Evolutionary conservation across 2,113 vertebrate genomes (phyloP).

Genomic region (Hypomesus transpacificus): DNA sequence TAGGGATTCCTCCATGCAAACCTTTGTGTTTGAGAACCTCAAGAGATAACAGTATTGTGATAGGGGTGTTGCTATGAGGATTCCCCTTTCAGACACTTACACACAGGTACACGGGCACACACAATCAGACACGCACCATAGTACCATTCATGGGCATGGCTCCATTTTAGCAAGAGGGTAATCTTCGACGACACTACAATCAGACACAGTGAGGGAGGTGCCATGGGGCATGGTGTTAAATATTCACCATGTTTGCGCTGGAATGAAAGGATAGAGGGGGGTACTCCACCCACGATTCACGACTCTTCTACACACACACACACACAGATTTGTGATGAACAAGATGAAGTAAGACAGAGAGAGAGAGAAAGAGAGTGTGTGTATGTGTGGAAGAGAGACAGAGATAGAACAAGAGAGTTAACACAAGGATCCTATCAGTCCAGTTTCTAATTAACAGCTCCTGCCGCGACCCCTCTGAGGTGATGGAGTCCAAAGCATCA

Average conservation of each 20-base stretch:
- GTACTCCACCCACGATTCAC: background rate
- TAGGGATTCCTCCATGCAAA: too few relatives aligned
- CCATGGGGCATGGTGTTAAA: slow-evolving; percentile 21
- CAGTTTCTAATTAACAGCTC: slow-evolving; percentile 49
- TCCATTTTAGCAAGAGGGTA: background rate
- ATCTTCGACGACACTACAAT: slow-evolving; percentile 11
- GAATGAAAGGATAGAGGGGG: background rate
- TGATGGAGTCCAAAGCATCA: slow-evolving; percentile 34
- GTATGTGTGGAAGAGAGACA: background rate
- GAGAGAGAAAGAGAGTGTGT: background rate
- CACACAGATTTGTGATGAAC: background rate
- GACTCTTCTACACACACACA: slow-evolving; percentile 5
- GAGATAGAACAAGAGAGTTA: background rate
- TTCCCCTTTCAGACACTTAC: too few relatives aligned
- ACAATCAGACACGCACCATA: background rate
- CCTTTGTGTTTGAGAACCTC: too few relatives aligned
- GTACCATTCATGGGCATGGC: background rate
- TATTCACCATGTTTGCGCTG: slow-evolving; percentile 23
- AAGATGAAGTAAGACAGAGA: background rate
- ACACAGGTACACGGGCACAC: background rate
- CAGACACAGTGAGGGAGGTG: background rate
- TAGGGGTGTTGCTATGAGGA: too few relatives aligned
- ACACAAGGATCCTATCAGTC: slow-evolving; percentile 46
- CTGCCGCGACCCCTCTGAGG: slow-evolving; percentile 14
- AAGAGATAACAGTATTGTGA: too few relatives aligned